Evolutionary conservation across 2,113 vertebrate genomes (phyloP).

Genomic region (Mustelus asterias): DNA sequence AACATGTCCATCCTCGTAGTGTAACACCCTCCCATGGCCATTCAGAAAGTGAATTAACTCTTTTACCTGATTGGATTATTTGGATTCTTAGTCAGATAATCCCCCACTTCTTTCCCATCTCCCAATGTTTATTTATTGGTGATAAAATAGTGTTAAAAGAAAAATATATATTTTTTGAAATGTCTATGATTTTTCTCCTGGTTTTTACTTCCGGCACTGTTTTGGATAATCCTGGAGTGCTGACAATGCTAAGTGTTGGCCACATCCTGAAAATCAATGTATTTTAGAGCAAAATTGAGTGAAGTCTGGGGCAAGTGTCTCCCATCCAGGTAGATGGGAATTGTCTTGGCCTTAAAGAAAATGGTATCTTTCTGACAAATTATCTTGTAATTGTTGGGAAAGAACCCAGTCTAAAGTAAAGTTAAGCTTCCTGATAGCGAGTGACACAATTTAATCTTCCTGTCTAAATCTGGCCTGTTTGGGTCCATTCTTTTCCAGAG

Average conservation of each 20-base stretch:
- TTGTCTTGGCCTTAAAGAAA: neutral
- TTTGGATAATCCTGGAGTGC: neutral
- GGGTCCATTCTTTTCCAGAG: slow-evolving; percentile 52
- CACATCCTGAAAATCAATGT: neutral
- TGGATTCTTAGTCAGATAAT: neutral
- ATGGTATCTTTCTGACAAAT: neutral
- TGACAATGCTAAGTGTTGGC: neutral
- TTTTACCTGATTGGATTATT: neutral
- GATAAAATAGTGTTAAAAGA: neutral
- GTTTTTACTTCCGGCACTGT: neutral
- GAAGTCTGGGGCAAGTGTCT: neutral
- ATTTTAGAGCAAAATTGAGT: neutral
- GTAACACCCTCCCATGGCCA: neutral
- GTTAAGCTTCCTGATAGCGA: neutral
- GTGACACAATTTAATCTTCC: neutral
- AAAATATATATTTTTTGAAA: neutral
- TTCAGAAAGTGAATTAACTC: neutral
- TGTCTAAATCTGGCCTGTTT: neutral
- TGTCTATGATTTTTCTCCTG: neutral
- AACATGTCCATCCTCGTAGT: neutral
- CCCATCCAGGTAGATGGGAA: neutral
- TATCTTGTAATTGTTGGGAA: neutral
- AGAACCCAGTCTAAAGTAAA: neutral
- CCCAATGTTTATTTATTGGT: neutral
- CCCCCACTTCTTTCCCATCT: neutral